Evolutionary conservation across 2,113 vertebrate species (phyloP), one percentile per base, ranked within the genome.

Genomic region (Notarius lentiginosus): DNA sequence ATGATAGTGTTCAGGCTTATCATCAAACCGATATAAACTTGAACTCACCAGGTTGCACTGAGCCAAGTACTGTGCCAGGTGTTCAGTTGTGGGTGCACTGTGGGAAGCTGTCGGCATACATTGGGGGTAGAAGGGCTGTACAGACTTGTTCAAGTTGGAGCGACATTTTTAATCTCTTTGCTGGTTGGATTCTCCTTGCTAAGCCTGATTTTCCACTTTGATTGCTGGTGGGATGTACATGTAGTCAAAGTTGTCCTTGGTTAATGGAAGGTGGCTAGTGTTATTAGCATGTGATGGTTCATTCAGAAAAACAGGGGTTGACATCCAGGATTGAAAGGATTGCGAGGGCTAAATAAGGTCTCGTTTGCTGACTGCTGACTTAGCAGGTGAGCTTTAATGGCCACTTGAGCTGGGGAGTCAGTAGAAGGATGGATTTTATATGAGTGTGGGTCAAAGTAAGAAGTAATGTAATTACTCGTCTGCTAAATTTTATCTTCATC

Each of bases 11-110:
- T 81, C 65, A 24, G 75, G 82, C 10, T 41, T 34, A 22, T 87
- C 76, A 41, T 87, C 49, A 5, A 76, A 87, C 22, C 66, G n/a
- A 5, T 30, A 41, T 41, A 89, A 82, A 15, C 82, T 60, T 55
- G 30, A 73, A 63, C 30, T 84, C 1, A 81, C 75, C 17, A 84
- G 15, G 34, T 89, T 27, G 70, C 3, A 3, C 41, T 41, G 41
- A 41, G 41, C 41, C 41, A 41, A 41, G 41, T 41, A 41, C 41
- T 41, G 34, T 9, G 15, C 72, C 30, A 75, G 7, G 34, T 75
- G 30, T 72, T 20, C 72, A 47, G 72, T 20, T 75, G 34, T 22
- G 5, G 72, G 34, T 22, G 20, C 9, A 9, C 17, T 20, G 7
- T 75, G 17, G 9, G 15, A 6, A 2, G 30, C 8, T 49, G 15